A percentile compares a stretch with the other conserved stretches of the same genome.
phyloP scores from a whole-genome alignment of 2,888 invertebrate genomes.

The Archips xylosteana region DNA sequence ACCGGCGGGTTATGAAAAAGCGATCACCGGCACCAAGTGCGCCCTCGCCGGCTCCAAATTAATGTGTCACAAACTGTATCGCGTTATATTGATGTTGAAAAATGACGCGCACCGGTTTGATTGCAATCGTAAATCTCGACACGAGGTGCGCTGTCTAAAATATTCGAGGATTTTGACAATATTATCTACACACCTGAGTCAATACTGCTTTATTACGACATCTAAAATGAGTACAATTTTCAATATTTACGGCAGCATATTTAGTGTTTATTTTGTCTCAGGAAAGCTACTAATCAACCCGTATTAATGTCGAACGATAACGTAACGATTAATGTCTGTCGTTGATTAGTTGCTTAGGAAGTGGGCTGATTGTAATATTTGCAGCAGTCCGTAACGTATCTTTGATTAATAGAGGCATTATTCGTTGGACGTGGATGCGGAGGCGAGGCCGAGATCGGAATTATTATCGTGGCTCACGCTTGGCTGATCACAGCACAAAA shows the following conservation, averaged over 20 bases:
- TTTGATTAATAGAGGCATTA: slow-evolving; percentile 71
- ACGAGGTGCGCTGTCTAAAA: slow-evolving; percentile 25
- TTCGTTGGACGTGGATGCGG: slow-evolving; percentile 60
- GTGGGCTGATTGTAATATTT: slow-evolving; percentile 38
- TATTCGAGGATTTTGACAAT: background rate
- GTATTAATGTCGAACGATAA: slow-evolving; percentile 9
- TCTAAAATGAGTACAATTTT: background rate
- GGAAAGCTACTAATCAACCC: slow-evolving; percentile 31
- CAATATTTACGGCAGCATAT: background rate
- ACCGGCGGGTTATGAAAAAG: slow-evolving; percentile 58
- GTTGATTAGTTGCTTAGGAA: slow-evolving; percentile 35
- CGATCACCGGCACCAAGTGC: slow-evolving; percentile 52
- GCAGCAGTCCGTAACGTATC: slow-evolving; percentile 43
- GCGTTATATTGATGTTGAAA: slow-evolving; percentile 68
- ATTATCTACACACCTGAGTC: slow-evolving; percentile 4
- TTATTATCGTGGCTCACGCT: slow-evolving; percentile 76
- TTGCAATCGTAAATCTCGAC: slow-evolving; percentile 66
- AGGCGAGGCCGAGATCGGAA: slow-evolving; percentile 65
- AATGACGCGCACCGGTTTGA: slow-evolving; percentile 66
- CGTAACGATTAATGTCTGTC: slow-evolving; percentile 35
- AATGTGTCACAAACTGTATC: slow-evolving; percentile 69
- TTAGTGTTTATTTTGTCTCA: slow-evolving; percentile 9
- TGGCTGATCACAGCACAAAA: slow-evolving; percentile 75
- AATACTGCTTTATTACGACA: background rate
- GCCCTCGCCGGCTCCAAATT: slow-evolving; percentile 64